Percentiles rank a stretch among this genome's conserved stretches.
These are phyloP conservation scores for Perca fluviatilis DNA, from an alignment of 2,113 vertebrate genomes.

Conservation along the genomic window DNA sequence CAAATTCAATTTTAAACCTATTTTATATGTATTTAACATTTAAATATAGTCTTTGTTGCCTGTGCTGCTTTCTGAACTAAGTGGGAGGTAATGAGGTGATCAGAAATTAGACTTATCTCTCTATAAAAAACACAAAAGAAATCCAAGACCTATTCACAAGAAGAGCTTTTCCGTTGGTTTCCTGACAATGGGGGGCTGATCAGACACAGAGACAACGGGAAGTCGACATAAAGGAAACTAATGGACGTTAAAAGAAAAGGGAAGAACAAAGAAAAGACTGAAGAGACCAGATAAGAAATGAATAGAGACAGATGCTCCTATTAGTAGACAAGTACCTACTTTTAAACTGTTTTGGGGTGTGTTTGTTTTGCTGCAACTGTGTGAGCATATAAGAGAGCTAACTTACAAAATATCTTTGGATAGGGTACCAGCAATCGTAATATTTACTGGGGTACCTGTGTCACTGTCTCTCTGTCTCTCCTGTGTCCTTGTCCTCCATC, in stretches of 20 bases:
- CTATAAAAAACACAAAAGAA: slow-evolving; percentile 19
- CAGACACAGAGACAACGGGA: slow-evolving; percentile 41
- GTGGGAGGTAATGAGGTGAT: slow-evolving; percentile 40
- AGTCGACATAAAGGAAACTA: slow-evolving; percentile 48
- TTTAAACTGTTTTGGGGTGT: slow-evolving; percentile 42
- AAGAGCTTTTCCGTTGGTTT: slow-evolving; percentile 34
- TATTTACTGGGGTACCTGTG: neutral
- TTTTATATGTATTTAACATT: slow-evolving; percentile 18
- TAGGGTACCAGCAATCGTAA: neutral
- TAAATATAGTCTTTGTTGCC: slow-evolving; percentile 24
- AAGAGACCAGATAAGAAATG: slow-evolving; percentile 46
- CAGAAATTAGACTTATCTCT: slow-evolving; percentile 20
- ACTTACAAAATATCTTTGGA: slow-evolving; percentile 8
- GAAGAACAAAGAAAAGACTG: slow-evolving; percentile 38
- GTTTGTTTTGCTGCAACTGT: slow-evolving; percentile 11
- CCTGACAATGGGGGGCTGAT: slow-evolving; percentile 43
- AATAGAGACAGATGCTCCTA: slow-evolving; percentile 43
- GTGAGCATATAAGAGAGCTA: neutral
- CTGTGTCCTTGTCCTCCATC: slow-evolving; percentile 17
- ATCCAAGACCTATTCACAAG: slow-evolving; percentile 4
- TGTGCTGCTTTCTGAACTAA: slow-evolving; percentile 22
- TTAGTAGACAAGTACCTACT: slow-evolving; percentile 48
- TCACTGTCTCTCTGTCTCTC: neutral
- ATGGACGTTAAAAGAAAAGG: slow-evolving; percentile 29
- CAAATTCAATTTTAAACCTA: too few species aligned